Evolutionary conservation across 2,797 vertebrate genomes (phyloP).

Genomic region (Acanthurus leucopareius): DNA sequence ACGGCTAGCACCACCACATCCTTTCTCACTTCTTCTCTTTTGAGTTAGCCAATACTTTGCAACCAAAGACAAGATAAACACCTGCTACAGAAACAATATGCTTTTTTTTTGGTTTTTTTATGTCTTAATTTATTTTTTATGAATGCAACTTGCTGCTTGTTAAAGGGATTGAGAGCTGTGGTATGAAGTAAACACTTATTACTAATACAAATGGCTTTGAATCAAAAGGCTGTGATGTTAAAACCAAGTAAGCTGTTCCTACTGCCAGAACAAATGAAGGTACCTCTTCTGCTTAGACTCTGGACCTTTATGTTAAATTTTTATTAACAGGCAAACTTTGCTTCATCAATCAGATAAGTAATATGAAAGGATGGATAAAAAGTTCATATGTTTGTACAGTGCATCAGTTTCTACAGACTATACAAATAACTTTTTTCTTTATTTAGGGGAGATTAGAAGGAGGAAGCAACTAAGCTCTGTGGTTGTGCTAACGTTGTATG

Average conservation of each 20-base stretch:
- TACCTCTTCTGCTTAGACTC: background rate
- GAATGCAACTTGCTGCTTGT: no score
- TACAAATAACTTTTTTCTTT: no score
- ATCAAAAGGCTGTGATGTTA: background rate
- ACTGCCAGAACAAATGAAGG: no score
- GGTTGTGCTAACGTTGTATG: slow-evolving; percentile 33
- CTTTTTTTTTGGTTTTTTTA: no score
- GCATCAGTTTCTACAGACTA: background rate
- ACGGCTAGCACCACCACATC: slow-evolving; percentile 47
- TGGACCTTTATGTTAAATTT: background rate
- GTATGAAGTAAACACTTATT: background rate
- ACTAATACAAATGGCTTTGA: background rate
- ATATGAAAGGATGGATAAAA: background rate
- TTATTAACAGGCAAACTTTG: background rate
- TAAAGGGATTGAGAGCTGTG: background rate
- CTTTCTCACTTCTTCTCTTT: slow-evolving; percentile 37
- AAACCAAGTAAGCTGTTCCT: no score
- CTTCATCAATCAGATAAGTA: background rate
- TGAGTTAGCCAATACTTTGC: background rate
- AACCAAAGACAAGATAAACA: background rate
- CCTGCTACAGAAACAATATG: background rate
- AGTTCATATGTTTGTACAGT: background rate
- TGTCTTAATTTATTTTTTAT: no score
- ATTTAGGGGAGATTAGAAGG: slow-evolving; percentile 11
- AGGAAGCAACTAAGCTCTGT: slow-evolving; percentile 61